A percentile compares a stretch with the other conserved stretches of the same genome.
Evolutionary conservation across 2,113 vertebrate species (phyloP).

Genomic region (Psittacula cyanocephala): DNA sequence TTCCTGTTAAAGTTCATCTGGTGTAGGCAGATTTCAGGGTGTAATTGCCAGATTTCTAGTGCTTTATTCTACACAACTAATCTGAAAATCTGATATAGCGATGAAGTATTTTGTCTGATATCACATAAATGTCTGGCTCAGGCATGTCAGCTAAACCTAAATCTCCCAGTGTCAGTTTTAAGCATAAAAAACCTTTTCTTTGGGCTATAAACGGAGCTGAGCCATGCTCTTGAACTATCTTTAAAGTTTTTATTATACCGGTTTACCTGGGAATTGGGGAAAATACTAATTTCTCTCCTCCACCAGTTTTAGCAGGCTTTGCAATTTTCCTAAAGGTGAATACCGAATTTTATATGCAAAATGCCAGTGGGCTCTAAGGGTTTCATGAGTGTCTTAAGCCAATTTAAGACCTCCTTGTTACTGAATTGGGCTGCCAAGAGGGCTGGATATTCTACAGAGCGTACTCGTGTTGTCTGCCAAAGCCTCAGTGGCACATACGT

Average conservation of each 20-base stretch:
- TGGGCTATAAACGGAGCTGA: background rate
- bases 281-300: background rate
- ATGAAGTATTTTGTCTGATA: background rate
- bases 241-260: background rate
- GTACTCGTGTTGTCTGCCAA: background rate
- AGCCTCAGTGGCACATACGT: slow-evolving; percentile 48
- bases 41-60: background rate
- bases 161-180: background rate
- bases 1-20: background rate
- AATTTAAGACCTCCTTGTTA: background rate
- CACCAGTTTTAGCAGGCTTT: background rate
- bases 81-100: background rate
- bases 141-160: background rate
- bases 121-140: background rate
- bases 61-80: background rate
- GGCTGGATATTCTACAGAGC: background rate
- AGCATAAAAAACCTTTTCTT: background rate
- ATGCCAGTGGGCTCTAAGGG: background rate
- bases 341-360: background rate
- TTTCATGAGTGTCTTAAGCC: background rate
- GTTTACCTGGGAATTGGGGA: background rate
- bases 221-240: background rate
- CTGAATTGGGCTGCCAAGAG: background rate
- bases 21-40: background rate
- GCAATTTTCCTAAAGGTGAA: background rate